Conservation (phyloP, 2,888 invertebrate genomes). For the Lutraria lutraria region DNA sequence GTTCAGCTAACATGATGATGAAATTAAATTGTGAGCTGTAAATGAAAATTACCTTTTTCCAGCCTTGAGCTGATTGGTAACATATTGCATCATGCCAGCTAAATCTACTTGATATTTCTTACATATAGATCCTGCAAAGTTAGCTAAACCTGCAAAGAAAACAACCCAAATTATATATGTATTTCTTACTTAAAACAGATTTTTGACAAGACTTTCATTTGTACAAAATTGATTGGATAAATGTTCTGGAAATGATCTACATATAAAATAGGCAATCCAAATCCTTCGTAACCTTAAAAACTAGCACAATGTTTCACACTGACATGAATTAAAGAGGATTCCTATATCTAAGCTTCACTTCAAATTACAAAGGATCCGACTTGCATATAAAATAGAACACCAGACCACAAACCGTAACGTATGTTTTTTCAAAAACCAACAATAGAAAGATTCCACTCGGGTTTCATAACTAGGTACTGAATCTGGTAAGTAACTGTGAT, state of each 20-base stretch:
- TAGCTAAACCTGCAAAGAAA: slow-evolving; percentile 90
- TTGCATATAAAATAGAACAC: too few relatives aligned
- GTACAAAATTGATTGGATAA: background rate
- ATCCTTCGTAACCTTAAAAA: background rate
- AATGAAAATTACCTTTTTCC: slow-evolving; percentile 92
- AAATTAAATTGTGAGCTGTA: background rate
- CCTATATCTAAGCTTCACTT: too few relatives aligned
- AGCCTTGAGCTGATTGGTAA: slow-evolving; percentile 98
- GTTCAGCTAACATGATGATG: background rate
- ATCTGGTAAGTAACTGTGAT: too few relatives aligned
- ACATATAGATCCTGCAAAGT: slow-evolving; percentile 98
- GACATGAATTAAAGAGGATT: too few relatives aligned
- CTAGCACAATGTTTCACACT: background rate
- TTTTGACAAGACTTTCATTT: background rate
- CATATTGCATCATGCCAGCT: slow-evolving; percentile 97
- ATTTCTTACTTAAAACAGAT: background rate
- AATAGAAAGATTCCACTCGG: too few relatives aligned
- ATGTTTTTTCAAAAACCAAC: too few relatives aligned
- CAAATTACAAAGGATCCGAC: too few relatives aligned
- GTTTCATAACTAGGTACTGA: too few relatives aligned
- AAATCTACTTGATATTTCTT: slow-evolving; percentile 99
- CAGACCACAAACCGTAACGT: too few relatives aligned
- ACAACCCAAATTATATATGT: background rate
- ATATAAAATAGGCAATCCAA: too few relatives aligned
- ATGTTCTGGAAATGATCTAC: background rate